These are phyloP conservation scores for Synanthedon myopaeformis DNA, from an alignment of 2,888 invertebrate species.

Conservation along the genomic window DNA sequence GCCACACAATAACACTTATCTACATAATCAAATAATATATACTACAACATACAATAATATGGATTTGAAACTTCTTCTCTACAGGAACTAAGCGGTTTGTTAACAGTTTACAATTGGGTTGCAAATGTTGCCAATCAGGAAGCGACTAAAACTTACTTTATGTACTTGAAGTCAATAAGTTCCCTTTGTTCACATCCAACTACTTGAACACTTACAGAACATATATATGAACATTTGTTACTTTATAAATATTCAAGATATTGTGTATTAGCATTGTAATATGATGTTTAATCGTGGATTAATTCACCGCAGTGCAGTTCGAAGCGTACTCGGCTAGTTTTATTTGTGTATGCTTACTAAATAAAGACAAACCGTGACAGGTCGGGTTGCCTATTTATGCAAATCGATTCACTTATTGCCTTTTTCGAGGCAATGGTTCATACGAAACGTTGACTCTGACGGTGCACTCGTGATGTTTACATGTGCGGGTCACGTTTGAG, in stretches of 20 bases:
- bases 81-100: not conserved
- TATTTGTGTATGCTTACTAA: constrained; percentile 30
- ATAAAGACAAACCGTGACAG: constrained; percentile 40
- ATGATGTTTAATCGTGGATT: constrained; percentile 39
- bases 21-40: no score
- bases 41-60: constrained; percentile 1
- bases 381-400: constrained; percentile 36
- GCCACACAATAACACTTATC: no score
- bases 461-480: constrained; percentile 35
- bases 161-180: not conserved
- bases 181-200: not conserved
- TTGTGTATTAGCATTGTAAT: constrained; percentile 26
- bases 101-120: not conserved
- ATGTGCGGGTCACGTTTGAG: constrained; percentile 42
- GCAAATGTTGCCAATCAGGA: not conserved
- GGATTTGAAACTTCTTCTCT: not conserved
- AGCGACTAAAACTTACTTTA: not conserved
- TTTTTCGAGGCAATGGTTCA: constrained; percentile 38
- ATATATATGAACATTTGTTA: constrained; percentile 1
- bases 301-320: constrained; percentile 33
- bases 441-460: constrained; percentile 12
- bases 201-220: no score
- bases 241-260: not conserved
- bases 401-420: constrained; percentile 49
- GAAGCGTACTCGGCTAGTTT: constrained; percentile 19